Evolutionary conservation across 2,888 invertebrate species (phyloP).

Genomic region (Diaphora mendica): DNA sequence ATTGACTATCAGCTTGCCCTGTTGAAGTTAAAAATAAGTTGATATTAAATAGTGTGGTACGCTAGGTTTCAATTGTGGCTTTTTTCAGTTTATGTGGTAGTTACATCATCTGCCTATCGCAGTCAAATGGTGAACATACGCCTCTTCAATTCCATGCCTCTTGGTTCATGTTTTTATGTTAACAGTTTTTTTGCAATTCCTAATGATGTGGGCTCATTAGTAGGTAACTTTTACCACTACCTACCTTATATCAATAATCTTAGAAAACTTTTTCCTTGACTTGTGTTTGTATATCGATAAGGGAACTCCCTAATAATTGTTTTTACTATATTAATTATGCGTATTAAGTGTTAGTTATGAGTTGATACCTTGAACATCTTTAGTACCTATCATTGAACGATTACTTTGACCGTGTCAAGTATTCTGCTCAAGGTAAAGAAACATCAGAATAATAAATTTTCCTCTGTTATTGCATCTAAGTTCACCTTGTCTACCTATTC

Average conservation of each 20-base stretch:
- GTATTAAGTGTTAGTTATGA: not conserved
- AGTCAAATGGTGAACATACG: too few species aligned
- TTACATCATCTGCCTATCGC: too few species aligned
- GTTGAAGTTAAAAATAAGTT: too few species aligned
- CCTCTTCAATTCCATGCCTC: too few species aligned
- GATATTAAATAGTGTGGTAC: too few species aligned
- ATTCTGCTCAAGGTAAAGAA: slow-evolving; percentile 2
- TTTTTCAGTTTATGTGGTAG: not conserved
- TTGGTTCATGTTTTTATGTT: too few species aligned
- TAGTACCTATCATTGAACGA: not conserved
- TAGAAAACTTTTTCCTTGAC: not conserved
- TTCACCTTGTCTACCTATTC: not conserved
- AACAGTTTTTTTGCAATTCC: not conserved
- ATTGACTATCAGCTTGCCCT: too few species aligned
- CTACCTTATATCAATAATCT: not conserved
- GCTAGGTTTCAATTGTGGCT: too few species aligned
- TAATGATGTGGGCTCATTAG: not conserved
- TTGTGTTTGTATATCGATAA: not conserved
- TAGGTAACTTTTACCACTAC: not conserved
- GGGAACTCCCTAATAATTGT: not conserved
- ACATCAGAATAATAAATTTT: not conserved
- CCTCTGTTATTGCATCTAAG: not conserved
- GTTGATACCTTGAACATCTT: slow-evolving; percentile 2
- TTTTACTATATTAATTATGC: not conserved
- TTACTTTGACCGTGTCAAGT: slow-evolving; percentile 5